A percentile compares a stretch with the other conserved stretches of the same genome.
phyloP scores from a whole-genome alignment of 2,888 invertebrate genomes.

The Xanthia togata region DNA sequence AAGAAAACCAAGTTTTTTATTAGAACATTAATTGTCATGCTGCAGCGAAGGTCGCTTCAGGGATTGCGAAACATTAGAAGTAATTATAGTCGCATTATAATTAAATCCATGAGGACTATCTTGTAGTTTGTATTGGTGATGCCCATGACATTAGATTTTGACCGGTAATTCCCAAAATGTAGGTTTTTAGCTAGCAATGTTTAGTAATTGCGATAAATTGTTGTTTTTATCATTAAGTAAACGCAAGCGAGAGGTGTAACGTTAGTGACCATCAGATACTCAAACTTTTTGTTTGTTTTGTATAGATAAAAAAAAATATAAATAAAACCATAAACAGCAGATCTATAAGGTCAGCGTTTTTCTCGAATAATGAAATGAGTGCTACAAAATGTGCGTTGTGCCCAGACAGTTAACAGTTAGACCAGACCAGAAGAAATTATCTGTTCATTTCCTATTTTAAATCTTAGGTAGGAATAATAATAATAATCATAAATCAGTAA shows the following conservation, averaged over 20 bases:
- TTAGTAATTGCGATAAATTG: constrained; percentile 29
- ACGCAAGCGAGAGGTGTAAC: constrained; percentile 50
- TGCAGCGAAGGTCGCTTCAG: constrained; percentile 18
- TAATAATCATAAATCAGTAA: not conserved
- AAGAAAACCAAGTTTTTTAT: constrained; percentile 7
- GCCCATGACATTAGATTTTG: constrained; percentile 28
- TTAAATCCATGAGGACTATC: constrained; percentile 17
- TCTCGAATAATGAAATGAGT: constrained; percentile 13
- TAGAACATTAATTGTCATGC: constrained; percentile 4
- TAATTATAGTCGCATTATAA: constrained; percentile 27
- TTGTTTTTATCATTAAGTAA: constrained; percentile 33
- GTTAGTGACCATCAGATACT: constrained; percentile 49
- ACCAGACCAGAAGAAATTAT: not conserved
- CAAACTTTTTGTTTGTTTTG: constrained; percentile 47
- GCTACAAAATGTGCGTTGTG: not conserved
- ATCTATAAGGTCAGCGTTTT: constrained; percentile 19
- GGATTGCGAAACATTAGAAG: constrained; percentile 38
- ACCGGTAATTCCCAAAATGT: constrained; percentile 12
- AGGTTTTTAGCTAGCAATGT: constrained; percentile 16
- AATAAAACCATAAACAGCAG: too few relatives aligned
- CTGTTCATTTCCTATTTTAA: not conserved
- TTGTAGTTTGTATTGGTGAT: too few relatives aligned
- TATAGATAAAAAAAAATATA: too few relatives aligned
- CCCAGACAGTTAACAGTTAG: not conserved
- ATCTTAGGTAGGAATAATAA: not conserved